Percentiles rank a stretch among this genome's conserved stretches.
These are phyloP conservation scores for Chrysolina americana DNA, from an alignment of 2,888 invertebrate species.

Conservation along the genomic window DNA sequence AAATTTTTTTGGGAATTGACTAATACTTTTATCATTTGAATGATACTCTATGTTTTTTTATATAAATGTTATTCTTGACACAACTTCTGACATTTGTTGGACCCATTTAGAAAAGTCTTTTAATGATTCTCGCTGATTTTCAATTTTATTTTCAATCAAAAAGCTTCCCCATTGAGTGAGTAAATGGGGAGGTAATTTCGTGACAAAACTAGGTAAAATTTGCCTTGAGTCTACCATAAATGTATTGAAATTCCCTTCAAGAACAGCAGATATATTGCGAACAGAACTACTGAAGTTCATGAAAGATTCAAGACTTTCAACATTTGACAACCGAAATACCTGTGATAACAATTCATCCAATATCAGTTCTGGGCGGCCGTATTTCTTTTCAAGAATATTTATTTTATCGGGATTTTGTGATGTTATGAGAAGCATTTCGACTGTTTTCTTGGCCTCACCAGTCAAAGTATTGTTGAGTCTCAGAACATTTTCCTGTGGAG, in stretches of 20 bases:
- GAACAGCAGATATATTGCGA: background rate
- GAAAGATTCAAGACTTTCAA: background rate
- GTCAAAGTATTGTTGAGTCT: too few relatives aligned
- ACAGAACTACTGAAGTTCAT: too few relatives aligned
- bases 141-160: background rate
- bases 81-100: conserved; percentile 14
- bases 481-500: too few relatives aligned
- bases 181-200: background rate
- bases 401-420: too few relatives aligned
- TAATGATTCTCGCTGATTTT: conserved; percentile 19
- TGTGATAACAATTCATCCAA: background rate
- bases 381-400: background rate
- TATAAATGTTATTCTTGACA: conserved; percentile 12
- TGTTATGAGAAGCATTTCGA: background rate
- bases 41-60: background rate
- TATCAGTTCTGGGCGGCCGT: background rate
- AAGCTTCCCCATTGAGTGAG: background rate
- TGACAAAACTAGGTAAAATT: background rate
- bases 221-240: background rate
- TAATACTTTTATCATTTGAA: background rate
- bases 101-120: background rate
- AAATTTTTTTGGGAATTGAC: too few relatives aligned
- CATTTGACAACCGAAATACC: background rate
- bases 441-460: too few relatives aligned
- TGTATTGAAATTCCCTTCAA: background rate